Evolutionary conservation across 2,888 invertebrate genomes (phyloP).

Genomic region (Empis stercorea): DNA sequence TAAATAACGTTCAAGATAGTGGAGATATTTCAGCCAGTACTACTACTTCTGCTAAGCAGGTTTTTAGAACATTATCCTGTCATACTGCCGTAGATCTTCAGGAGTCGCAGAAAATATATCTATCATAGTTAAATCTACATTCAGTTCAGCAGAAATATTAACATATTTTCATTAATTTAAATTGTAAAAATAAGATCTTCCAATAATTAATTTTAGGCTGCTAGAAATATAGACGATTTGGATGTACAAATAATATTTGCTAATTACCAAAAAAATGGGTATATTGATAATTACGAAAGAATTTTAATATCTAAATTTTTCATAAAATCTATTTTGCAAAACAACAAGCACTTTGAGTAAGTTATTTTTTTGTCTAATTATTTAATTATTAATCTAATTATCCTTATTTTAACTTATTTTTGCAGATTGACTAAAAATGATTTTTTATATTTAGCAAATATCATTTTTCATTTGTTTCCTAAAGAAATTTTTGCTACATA

Average conservation of each 20-base stretch:
- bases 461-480: background rate
- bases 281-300: constrained; percentile 2
- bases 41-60: too few species aligned
- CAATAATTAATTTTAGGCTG: background rate
- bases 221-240: constrained; percentile 1
- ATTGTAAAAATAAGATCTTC: background rate
- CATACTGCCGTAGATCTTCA: too few species aligned
- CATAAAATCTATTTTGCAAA: constrained; percentile 2
- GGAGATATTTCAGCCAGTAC: too few species aligned
- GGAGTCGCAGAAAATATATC: too few species aligned
- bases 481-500: background rate
- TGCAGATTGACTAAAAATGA: background rate
- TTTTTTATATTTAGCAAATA: constrained; percentile 1
- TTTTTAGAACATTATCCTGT: too few species aligned
- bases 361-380: background rate
- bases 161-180: background rate
- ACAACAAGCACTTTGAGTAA: background rate
- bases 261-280: background rate
- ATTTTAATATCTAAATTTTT: constrained; percentile 1
- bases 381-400: background rate
- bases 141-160: constrained; percentile 1
- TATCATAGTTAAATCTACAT: background rate
- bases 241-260: constrained; percentile 1
- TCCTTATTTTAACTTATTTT: too few species aligned
- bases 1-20: too few species aligned